Conservation (phyloP, 2,113 vertebrate species). For the Eonycteris spelaea region DNA sequence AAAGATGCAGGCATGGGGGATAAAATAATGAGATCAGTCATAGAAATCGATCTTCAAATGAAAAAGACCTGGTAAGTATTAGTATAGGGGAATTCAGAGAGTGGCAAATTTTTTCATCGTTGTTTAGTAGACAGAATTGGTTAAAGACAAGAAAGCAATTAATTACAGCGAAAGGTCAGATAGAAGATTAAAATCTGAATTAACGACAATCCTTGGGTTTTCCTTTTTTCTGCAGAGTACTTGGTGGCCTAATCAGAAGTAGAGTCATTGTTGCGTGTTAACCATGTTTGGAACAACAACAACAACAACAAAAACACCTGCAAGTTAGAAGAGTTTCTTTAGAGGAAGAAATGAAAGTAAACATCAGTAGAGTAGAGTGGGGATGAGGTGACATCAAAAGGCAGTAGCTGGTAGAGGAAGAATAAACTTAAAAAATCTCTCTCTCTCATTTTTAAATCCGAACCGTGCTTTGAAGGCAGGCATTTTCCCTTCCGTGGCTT, state of each 20-base stretch:
- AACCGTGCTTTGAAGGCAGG: not conserved
- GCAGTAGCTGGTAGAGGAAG: not conserved
- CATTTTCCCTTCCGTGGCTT: not conserved
- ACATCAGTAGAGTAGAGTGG: accelerated
- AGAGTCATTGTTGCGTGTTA: accelerated
- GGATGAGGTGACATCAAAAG: not conserved
- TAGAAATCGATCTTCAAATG: not conserved
- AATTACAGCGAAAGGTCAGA: not conserved
- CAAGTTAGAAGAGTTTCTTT: not conserved
- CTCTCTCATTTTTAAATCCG: not conserved
- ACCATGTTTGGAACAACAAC: not conserved
- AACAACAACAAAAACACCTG: not conserved
- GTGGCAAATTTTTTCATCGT: not conserved
- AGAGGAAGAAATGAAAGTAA: not conserved
- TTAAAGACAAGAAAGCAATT: not conserved
- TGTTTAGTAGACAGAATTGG: not conserved
- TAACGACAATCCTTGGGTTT: not conserved
- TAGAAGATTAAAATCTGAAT: not conserved
- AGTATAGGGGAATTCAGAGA: not conserved
- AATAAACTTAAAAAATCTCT: not conserved
- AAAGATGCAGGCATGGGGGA: not conserved
- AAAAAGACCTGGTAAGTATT: not conserved
- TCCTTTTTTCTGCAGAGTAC: not conserved
- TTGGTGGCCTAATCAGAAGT: not conserved
- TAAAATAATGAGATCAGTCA: not conserved